Base-by-base conservation (phyloP, 2,113 vertebrate species). In the Etheostoma spectabile region DNA sequence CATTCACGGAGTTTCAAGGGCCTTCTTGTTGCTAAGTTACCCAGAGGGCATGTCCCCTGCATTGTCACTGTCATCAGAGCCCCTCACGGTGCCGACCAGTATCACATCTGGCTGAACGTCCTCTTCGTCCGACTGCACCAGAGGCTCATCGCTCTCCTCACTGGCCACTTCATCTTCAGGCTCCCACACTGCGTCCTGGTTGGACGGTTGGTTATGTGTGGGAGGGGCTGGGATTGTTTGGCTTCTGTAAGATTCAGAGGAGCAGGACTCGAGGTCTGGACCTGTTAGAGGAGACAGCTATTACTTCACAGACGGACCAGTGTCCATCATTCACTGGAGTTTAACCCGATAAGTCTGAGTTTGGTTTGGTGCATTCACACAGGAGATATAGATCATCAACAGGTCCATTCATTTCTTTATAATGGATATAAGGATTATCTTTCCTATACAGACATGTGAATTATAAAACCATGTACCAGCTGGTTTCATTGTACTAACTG, bases 81-180 rank as follows among this genome's bases (percentile, higher is more conserved):
- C 87, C 11, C 80, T 95, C 11, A 52, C 19, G 16, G n/a, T 6
- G 24, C 74, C 87, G 15, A 93, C 91, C n/a, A 98, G 93, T 6
- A 93, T 94, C 27, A 91, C 96, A 90, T 99, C 97, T 19, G 92
- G 95, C 61, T 97, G 96, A 13, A 99, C 93, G 2, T 98, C 97
- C 73, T 99, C 98, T 75, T 99, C 98, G 0, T 99, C 98, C 0
- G 96, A 96, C 90, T 99, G 97, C 3, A 99, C 88, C 0, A 96
- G 45, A 0, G 95, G 97, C 0, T 94, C 92, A 3, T 95, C 88
- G 0, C 88, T 93, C 18, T 95, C 95, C 78, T 94, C 93, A 0
- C 95, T 94, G 0, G 48, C 88, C 4, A 48, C 94, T 11, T 92
- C 90, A 3, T 93, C 88, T 14, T 88, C 90, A 27, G 11, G 80